Percentiles rank a stretch among this genome's conserved stretches.
Conservation (phyloP, 1,140 invertebrate genomes). For the Stratiolaelaps scimitus region DNA sequence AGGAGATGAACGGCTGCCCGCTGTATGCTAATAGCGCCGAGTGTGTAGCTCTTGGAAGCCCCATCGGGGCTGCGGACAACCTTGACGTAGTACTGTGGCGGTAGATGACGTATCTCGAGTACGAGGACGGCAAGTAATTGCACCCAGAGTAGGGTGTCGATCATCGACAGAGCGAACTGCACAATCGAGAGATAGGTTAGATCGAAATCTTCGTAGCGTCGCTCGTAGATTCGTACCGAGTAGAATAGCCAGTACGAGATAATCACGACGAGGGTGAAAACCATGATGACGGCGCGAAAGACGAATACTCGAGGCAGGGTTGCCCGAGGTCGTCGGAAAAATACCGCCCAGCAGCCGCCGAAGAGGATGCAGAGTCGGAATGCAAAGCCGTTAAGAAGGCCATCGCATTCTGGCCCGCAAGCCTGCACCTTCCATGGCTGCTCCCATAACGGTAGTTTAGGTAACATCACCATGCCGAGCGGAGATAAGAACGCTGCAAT, state of each 20-base stretch:
- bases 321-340: constrained; percentile 54
- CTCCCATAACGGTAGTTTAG: constrained; percentile 50
- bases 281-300: constrained; percentile 69
- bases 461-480: constrained; percentile 81
- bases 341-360: constrained; percentile 75
- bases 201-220: constrained; percentile 37
- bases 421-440: constrained; percentile 38
- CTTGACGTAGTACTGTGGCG: constrained; percentile 77
- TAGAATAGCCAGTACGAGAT: constrained; percentile 97
- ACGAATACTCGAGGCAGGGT: constrained; percentile 87
- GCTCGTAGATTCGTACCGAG: constrained; percentile 61
- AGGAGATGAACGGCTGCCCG: constrained; percentile 82
- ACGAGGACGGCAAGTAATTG: constrained; percentile 85
- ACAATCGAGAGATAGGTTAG: constrained; percentile 50
- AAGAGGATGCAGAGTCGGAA: constrained; percentile 83
- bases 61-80: constrained; percentile 87
- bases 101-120: constrained; percentile 77
- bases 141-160: constrained; percentile 84
- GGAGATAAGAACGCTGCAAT: constrained; percentile 76
- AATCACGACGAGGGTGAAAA: constrained; percentile 77
- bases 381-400: constrained; percentile 72
- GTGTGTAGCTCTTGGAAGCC: constrained; percentile 53
- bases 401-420: constrained; percentile 74
- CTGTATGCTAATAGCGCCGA: constrained; percentile 87
- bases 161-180: constrained; percentile 72